Percentiles rank a stretch among this genome's conserved stretches.
Conservation (phyloP, 2,113 vertebrate genomes). For the Helogale parvula region DNA sequence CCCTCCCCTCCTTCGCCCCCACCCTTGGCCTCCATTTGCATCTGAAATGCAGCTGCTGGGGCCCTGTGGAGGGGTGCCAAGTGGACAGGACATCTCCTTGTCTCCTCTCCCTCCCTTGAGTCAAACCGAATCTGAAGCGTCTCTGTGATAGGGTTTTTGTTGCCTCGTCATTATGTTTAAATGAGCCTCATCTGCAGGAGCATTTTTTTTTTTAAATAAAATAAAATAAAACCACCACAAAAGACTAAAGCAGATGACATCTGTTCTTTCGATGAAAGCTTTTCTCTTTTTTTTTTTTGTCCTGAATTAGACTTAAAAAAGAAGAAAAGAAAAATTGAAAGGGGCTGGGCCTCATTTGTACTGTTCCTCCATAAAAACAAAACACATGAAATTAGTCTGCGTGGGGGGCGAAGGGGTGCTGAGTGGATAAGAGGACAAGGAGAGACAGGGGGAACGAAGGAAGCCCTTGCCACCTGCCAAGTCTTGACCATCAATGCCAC, state of each 20-base stretch:
- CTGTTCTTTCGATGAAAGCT: slow-evolving; percentile 77
- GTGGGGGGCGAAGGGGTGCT: neutral
- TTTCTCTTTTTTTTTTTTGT: slow-evolving; percentile 45
- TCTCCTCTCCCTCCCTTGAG: slow-evolving; percentile 54
- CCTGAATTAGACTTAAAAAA: slow-evolving; percentile 68
- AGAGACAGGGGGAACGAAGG: neutral
- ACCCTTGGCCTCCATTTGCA: slow-evolving; percentile 72
- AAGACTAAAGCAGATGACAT: slow-evolving; percentile 80
- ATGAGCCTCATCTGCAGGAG: slow-evolving; percentile 75
- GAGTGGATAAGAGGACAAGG: neutral
- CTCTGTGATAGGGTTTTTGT: slow-evolving; percentile 66
- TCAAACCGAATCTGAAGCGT: slow-evolving; percentile 39
- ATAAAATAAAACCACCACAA: slow-evolving; percentile 78
- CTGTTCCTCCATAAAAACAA: neutral
- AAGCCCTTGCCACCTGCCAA: neutral
- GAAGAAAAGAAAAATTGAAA: neutral
- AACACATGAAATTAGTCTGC: slow-evolving; percentile 30
- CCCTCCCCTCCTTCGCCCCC: neutral
- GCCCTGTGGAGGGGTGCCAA: slow-evolving; percentile 25
- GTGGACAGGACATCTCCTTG: slow-evolving; percentile 71
- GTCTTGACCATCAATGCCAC: neutral
- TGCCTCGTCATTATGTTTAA: slow-evolving; percentile 78
- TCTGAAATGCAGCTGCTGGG: slow-evolving; percentile 83
- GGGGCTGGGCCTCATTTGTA: slow-evolving; percentile 25
- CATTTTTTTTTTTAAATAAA: slow-evolving; percentile 56